These are phyloP conservation scores for Deroplatys truncata DNA, from an alignment of 2,888 invertebrate species.

Conservation along the genomic window DNA sequence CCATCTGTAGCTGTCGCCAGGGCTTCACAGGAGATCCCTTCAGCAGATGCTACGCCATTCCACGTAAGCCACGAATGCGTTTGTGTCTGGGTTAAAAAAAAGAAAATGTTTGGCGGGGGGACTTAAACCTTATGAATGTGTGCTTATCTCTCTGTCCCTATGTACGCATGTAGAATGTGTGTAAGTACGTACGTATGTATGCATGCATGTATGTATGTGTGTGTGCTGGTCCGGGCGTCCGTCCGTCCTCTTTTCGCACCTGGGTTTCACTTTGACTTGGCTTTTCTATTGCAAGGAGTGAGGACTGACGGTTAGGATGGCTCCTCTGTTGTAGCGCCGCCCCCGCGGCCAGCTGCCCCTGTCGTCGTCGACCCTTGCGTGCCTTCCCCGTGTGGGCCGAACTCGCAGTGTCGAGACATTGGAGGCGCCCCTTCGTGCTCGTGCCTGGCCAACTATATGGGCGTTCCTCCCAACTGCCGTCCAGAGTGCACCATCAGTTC, in stretches of 20 bases:
- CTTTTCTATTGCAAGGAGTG: background rate
- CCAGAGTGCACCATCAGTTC: conserved; percentile 64
- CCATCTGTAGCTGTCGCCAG: conserved; percentile 65
- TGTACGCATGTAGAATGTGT: too few relatives aligned
- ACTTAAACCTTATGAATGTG: too few relatives aligned
- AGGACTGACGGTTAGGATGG: background rate
- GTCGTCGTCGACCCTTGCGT: conserved; percentile 40
- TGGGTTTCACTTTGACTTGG: background rate
- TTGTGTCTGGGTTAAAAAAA: too few relatives aligned
- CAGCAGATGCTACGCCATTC: conserved; percentile 39
- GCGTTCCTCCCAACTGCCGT: conserved; percentile 63
- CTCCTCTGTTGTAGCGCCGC: conserved; percentile 24
- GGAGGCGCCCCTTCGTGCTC: conserved; percentile 57
- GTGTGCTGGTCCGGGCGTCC: background rate
- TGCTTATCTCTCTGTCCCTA: too few relatives aligned
- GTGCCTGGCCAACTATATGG: conserved; percentile 56
- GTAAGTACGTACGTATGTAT: too few relatives aligned
- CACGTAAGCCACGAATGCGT: conserved; percentile 34
- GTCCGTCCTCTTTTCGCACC: background rate
- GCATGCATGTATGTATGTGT: too few relatives aligned
- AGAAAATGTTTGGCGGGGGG: too few relatives aligned
- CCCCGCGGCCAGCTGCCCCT: conserved; percentile 36
- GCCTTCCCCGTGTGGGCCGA: conserved; percentile 57
- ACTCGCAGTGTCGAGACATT: conserved; percentile 55
- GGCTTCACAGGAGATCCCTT: conserved; percentile 63